Evolutionary conservation across 2,797 vertebrate species (phyloP), one percentile per base, ranked within the genome.

Genomic region (Peromyscus eremicus): DNA sequence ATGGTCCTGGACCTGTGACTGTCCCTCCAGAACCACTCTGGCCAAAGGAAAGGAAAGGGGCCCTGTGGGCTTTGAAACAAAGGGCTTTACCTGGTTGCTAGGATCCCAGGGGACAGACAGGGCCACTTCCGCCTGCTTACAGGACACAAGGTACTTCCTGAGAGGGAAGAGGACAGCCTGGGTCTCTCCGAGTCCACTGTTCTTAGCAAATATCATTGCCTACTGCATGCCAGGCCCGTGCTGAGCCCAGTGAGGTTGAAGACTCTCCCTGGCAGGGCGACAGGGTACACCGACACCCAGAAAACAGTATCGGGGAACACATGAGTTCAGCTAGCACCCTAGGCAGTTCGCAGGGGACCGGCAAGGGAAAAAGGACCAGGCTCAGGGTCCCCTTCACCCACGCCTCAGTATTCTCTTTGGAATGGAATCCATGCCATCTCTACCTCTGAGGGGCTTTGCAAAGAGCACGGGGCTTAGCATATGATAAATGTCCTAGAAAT

Each of bases 21-120:
- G 14, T n/a, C 49, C 92, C 46, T 55, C 27, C 85, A 81, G 68
- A 70, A 49, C 71, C 16, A 3, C 32, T 68, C 52, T 34, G 43
- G 73, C 60, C 34, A 34, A 43, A 86, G 52, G 11, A 37, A 32
- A 37, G 27, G 11, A 6, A 2, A 6, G 21, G 32, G 11, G 23
- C 12, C 12, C 32, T 5, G 0, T 1, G 40, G n/a, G 32, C 0
- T 71, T 75, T 3, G 2, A 62, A 55, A 79, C 32, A 55, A 23
- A 49, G 57, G 34, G 80, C 27, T 97, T 96, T 99, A 99, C 99
- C 99, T 99, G 99, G 98, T 99, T 99, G 98, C 99, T 99, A 92
- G 99, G 99, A 98, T 99, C 99, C 99, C 99, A 99, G 81, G 99
- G 99, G n/a, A 99, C 99, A 0, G 99, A 99, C 73, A 99, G 98